Conservation (phyloP, 92 coral and sea anemone genomes). For the Phymanthus crucifer region DNA sequence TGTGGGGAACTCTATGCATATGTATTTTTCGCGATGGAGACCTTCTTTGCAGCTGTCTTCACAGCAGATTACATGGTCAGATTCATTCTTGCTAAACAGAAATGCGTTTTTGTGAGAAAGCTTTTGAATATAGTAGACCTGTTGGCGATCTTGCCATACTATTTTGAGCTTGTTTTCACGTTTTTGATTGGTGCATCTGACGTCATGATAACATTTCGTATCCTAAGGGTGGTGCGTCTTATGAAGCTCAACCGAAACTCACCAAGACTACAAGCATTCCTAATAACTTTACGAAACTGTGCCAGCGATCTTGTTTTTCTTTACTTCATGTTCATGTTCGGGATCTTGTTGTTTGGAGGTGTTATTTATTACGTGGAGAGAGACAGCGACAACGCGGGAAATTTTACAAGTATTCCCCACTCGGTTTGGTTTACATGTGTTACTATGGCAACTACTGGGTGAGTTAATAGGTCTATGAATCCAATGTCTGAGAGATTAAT, state of each 20-base stretch:
- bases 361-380: conserved; percentile 67
- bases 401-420: conserved; percentile 73
- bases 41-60: conserved; percentile 73
- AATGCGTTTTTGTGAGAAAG: conserved; percentile 50
- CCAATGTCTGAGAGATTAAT: neutral
- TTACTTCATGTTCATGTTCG: conserved; percentile 65
- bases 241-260: conserved; percentile 79
- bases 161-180: conserved; percentile 50
- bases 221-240: conserved; percentile 71
- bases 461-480: conserved; percentile 8
- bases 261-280: conserved; percentile 61
- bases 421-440: conserved; percentile 91
- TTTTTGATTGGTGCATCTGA: conserved; percentile 46
- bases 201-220: conserved; percentile 56
- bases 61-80: conserved; percentile 68
- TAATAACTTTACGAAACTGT: conserved; percentile 67
- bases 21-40: conserved; percentile 57
- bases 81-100: conserved; percentile 48
- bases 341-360: conserved; percentile 75
- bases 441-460: conserved; percentile 87
- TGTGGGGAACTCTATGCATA: conserved; percentile 42
- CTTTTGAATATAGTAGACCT: conserved; percentile 70
- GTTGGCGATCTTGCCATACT: conserved; percentile 74
- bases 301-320: conserved; percentile 69
- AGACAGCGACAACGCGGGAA: conserved; percentile 50